Percentiles rank a stretch among this genome's conserved stretches.
Conservation (phyloP, 2,797 vertebrate genomes). For the Enoplosus armatus region DNA sequence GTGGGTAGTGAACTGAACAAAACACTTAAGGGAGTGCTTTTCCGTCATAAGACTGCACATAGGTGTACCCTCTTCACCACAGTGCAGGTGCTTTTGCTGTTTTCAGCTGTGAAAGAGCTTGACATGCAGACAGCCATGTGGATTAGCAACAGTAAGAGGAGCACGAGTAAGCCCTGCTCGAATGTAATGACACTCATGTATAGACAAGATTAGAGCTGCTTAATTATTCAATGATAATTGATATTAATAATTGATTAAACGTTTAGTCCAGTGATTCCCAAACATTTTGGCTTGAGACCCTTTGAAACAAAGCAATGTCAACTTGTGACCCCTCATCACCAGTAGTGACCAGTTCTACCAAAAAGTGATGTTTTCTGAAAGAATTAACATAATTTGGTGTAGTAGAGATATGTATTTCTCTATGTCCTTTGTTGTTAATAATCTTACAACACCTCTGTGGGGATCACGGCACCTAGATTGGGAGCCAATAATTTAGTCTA, state of each 20-base stretch:
- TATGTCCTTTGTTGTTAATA: background rate
- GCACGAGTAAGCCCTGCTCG: background rate
- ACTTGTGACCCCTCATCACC: background rate
- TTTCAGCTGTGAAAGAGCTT: slow-evolving; percentile 38
- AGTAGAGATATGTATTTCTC: background rate
- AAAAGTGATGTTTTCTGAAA: background rate
- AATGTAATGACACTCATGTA: slow-evolving; percentile 1
- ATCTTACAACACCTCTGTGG: background rate
- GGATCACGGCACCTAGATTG: background rate
- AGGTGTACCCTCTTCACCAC: slow-evolving; percentile 18
- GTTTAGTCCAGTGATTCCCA: background rate
- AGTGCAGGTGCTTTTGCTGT: slow-evolving; percentile 20
- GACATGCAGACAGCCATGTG: slow-evolving; percentile 29
- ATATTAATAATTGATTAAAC: background rate
- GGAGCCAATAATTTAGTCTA: background rate
- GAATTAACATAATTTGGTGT: background rate
- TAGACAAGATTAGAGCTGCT: background rate
- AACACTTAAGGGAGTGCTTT: slow-evolving; percentile 35
- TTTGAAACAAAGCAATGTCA: background rate
- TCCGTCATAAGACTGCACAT: slow-evolving; percentile 34
- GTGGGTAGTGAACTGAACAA: slow-evolving; percentile 30
- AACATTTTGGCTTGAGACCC: background rate
- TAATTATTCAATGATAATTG: background rate
- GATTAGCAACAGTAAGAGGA: slow-evolving; percentile 21
- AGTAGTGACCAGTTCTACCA: too few species aligned